phyloP scores from a whole-genome alignment of 2,113 vertebrate species.

The Pluvialis apricaria region DNA sequence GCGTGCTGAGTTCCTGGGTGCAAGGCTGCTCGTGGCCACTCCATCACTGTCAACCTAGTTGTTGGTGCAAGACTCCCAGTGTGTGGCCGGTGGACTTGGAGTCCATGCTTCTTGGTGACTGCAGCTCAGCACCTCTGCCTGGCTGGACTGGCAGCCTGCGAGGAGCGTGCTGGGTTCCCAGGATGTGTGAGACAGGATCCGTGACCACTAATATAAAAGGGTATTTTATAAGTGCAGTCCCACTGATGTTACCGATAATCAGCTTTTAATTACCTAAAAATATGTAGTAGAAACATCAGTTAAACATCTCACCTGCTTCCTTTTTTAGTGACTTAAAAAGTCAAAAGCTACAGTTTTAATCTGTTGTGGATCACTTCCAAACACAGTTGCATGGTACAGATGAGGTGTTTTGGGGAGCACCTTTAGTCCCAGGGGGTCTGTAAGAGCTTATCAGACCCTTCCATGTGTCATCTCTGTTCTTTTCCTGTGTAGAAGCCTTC shows the following conservation, averaged over 20 bases:
- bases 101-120: rapidly evolving
- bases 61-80: not conserved
- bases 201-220: not conserved
- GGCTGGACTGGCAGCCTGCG: not conserved
- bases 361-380: not conserved
- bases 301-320: not conserved
- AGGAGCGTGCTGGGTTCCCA: not conserved
- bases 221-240: not conserved
- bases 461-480: not conserved
- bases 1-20: not conserved
- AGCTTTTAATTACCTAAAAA: not conserved
- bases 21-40: rapidly evolving
- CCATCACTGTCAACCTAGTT: not conserved
- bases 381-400: not conserved
- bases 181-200: not conserved
- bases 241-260: not conserved
- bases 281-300: not conserved
- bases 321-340: not conserved
- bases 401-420: rapidly evolving
- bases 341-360: not conserved
- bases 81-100: rapidly evolving
- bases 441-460: not conserved
- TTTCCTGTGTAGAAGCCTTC: not conserved
- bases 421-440: not conserved
- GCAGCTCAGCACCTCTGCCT: not conserved